Evolutionary conservation across 2,797 vertebrate species (phyloP), one percentile per base, ranked within the genome.

Genomic region (Sebastes taczanowskii): DNA sequence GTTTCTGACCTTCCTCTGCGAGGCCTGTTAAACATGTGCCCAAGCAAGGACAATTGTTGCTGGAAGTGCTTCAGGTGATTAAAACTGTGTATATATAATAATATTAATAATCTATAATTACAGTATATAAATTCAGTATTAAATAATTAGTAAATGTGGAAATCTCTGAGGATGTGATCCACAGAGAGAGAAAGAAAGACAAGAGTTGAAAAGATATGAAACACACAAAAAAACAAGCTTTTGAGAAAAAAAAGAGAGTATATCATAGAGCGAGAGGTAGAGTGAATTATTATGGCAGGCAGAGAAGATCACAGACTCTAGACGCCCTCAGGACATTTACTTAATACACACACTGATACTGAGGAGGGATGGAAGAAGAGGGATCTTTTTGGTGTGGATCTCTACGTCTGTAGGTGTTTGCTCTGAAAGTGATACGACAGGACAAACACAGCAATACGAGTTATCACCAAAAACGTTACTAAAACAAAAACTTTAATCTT

Each of bases 281-380:
- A 86, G 70, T 73, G 80, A 88, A 81, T 83, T 82, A 88, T 80
- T 81, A 73, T 83, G 66, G 75, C 52, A 78, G 78, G 78, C 77
- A 77, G 77, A 77, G 38, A 80, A 70, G 80, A 88, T 91, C 86
- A 86, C 71, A 88, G 82, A 82, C 80, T 68, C 32, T 3, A 52
- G 67, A 86, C 56, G 55, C 58, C 86, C 81, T 62, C 29, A 49
- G 85, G 80, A 82, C 81, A 84, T 89, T 87, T 71, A 77, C 78
- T 61, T 69, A 77, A 79, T 38, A 80, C 60, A 80, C 77, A 84
- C 59, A 76, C 64, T 29, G 46, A 87, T 69, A 66, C 73, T 22
- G 67, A 64, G n/a, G 66, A 30, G 56, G 65, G 70, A 62, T 67
- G 59, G 63, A 74, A 35, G 62, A 6, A 71, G 68, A 61, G 68